phyloP scores from a whole-genome alignment of 2,113 vertebrate species.

The Copsychus sechellarum region DNA sequence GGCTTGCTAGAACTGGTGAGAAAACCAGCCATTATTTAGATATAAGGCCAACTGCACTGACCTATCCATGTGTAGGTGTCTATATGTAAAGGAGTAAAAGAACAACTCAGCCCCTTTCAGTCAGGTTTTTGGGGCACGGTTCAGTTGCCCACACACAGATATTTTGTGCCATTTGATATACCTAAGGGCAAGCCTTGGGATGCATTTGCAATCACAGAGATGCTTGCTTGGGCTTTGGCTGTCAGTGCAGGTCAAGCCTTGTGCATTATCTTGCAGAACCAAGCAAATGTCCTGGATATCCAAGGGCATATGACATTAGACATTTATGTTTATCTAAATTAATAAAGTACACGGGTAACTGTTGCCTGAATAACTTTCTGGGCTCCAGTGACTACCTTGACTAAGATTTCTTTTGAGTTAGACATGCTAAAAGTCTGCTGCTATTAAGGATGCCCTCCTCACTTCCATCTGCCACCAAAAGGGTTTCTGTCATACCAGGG shows the following conservation, averaged over 20 bases:
- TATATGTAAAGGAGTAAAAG: background rate
- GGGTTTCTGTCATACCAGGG: background rate
- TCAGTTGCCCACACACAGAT: background rate
- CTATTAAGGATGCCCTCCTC: background rate
- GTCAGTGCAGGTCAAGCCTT: background rate
- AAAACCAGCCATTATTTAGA: background rate
- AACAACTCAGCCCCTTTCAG: background rate
- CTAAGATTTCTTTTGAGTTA: background rate
- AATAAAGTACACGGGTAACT: background rate
- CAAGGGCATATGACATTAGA: background rate
- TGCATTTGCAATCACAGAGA: background rate
- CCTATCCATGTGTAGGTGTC: background rate
- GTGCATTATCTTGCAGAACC: background rate
- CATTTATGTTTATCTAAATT: background rate
- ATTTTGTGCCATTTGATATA: background rate
- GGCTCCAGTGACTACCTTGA: background rate
- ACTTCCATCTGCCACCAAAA: background rate
- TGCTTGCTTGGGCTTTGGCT: background rate
- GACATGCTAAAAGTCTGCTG: background rate
- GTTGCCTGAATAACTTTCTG: background rate
- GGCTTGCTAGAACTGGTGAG: background rate
- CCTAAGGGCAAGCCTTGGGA: background rate
- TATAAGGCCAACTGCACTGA: background rate
- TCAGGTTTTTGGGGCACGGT: background rate
- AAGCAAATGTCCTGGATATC: background rate